These are phyloP conservation scores for Cephus pulcher DNA, from an alignment of 2,888 invertebrate species.

Conservation along the genomic window DNA sequence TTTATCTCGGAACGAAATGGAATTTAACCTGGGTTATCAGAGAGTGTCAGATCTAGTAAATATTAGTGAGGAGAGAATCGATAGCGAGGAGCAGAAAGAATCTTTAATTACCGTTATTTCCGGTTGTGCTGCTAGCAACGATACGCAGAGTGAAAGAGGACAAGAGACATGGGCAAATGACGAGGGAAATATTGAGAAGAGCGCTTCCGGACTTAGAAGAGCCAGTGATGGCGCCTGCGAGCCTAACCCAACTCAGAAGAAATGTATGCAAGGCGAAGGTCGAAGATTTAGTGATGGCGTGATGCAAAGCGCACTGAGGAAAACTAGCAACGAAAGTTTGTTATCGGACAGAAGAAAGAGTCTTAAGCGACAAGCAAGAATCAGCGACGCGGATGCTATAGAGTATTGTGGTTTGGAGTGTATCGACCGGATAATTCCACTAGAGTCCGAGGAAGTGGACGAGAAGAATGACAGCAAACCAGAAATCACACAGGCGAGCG, in stretches of 20 bases:
- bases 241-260: slow-evolving; percentile 16
- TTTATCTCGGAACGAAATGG: neutral
- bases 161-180: neutral
- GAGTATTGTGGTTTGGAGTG: slow-evolving; percentile 1
- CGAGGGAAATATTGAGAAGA: slow-evolving; percentile 8
- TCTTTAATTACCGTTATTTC: slow-evolving; percentile 11
- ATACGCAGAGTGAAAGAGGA: neutral
- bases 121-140: neutral
- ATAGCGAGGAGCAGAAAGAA: slow-evolving; percentile 14
- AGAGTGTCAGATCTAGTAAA: neutral
- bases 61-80: neutral
- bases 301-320: slow-evolving; percentile 22
- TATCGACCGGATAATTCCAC: neutral
- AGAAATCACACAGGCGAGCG: neutral
- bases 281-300: slow-evolving; percentile 53
- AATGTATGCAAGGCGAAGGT: slow-evolving; percentile 29
- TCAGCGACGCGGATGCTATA: slow-evolving; percentile 41
- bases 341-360: slow-evolving; percentile 40
- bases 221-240: slow-evolving; percentile 47
- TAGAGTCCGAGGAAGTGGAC: neutral
- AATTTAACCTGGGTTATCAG: neutral
- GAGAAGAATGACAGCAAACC: neutral
- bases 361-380: slow-evolving; percentile 53
- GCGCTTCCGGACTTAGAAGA: slow-evolving; percentile 32
- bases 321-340: slow-evolving; percentile 6